Evolutionary conservation across 2,888 invertebrate species (phyloP), one percentile per base, ranked within the genome.

Genomic region (Malachius bipustulatus): DNA sequence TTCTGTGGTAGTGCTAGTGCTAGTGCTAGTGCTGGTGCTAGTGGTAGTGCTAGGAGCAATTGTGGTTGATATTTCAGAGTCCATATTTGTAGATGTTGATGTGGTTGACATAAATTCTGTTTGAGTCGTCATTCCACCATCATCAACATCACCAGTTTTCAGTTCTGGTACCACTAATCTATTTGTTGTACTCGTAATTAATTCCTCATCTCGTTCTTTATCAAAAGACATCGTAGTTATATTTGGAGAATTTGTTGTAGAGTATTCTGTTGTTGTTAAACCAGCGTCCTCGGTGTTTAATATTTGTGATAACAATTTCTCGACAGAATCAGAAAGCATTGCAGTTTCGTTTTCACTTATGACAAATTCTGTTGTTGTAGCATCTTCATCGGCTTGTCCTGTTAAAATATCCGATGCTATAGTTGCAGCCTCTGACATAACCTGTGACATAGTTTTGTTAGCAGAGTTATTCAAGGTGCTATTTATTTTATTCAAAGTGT

Each of bases 241-340:
- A n/a, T n/a, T n/a, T n/a, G n/a, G n/a, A n/a, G n/a, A n/a, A 8
- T 19, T n/a, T 8, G 24, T 19, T 14, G 35, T 28, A 14, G 16
- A 16, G 12, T 39, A 38, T 29, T 49, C 45, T n/a, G 45, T 37
- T 4, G 48, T 47, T 3, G 48, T 51, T 6, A 41, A 39, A 14
- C 34, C 37, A 12, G 39, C 37, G 10, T 38, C 34, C 30, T 46
- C 40, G 11, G 38, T 37, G 28, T 40, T 42, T 31, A 45, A 47
- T 14, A 58, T 47, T 42, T 57, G 57, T 4, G 54, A 55, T 14
- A 58, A 43, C 10, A 58, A 35, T 2, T 52, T 52, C 30, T 46
- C 52, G 16, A 57, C 47, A 11, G 57, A 54, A 31, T 53, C 50
- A 13, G 12, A 16, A 28, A 27, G 13, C 16, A 11, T 16, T 11